Percentiles rank a stretch among this genome's conserved stretches.
Evolutionary conservation across 2,888 invertebrate species (phyloP).

Genomic region (Osedax frankpressi): DNA sequence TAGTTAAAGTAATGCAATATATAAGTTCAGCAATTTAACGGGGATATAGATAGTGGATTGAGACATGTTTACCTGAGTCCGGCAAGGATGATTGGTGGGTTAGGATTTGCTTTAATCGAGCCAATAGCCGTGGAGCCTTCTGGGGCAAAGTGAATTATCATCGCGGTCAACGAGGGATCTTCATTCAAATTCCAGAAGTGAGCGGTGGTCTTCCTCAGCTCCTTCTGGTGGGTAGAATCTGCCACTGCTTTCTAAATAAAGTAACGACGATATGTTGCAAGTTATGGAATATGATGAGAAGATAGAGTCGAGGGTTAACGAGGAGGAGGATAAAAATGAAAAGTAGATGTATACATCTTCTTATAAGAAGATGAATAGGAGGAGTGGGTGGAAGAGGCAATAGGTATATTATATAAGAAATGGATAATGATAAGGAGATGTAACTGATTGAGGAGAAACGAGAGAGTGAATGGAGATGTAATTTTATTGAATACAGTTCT

Average conservation of each 20-base stretch:
- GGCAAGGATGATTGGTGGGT: conserved; percentile 36
- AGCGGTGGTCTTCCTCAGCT: conserved; percentile 35
- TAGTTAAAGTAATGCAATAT: no score
- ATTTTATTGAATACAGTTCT: no score
- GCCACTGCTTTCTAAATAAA: neutral
- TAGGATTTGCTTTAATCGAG: conserved; percentile 33
- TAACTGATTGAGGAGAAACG: no score
- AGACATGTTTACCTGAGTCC: conserved; percentile 36
- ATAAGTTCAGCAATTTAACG: no score
- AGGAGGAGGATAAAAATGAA: neutral
- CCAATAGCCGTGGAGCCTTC: conserved; percentile 34
- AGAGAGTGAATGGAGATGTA: no score
- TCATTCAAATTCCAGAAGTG: conserved; percentile 44
- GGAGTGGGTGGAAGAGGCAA: no score
- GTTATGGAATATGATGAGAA: neutral
- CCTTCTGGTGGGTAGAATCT: conserved; percentile 27
- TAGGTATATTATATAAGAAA: no score
- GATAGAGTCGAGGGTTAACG: neutral
- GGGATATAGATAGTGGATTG: neutral
- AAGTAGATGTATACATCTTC: neutral
- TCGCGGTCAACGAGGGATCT: conserved; percentile 38
- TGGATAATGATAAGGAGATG: no score
- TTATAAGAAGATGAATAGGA: no score
- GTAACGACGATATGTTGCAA: no score
- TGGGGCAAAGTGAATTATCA: conserved; percentile 37